These are phyloP conservation scores for Acronicta alni DNA, from an alignment of 2,888 invertebrate genomes.

Conservation along the genomic window DNA sequence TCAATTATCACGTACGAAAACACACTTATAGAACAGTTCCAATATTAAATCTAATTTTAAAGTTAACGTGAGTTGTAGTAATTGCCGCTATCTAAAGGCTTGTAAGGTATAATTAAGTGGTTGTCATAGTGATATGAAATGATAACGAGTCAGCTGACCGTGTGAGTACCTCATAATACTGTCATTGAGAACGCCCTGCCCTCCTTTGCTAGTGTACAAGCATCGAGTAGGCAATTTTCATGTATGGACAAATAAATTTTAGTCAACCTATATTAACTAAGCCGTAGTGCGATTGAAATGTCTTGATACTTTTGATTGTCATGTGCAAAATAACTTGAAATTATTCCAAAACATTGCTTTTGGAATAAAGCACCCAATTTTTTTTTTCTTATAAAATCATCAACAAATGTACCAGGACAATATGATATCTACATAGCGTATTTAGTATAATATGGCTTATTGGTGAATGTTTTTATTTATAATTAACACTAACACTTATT, in stretches of 20 bases:
- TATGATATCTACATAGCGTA: too few relatives aligned
- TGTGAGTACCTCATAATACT: conserved; percentile 65
- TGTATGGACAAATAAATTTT: conserved; percentile 79
- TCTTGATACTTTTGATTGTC: conserved; percentile 62
- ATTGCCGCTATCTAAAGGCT: conserved; percentile 33
- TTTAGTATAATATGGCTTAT: too few relatives aligned
- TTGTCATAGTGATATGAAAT: conserved; percentile 65
- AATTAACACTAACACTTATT: too few relatives aligned
- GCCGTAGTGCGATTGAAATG: conserved; percentile 38
- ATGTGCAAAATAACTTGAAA: neutral
- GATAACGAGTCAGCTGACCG: conserved; percentile 76
- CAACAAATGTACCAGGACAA: too few relatives aligned
- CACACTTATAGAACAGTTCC: neutral
- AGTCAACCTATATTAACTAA: conserved; percentile 65
- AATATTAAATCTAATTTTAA: conserved; percentile 15
- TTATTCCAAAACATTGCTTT: too few relatives aligned
- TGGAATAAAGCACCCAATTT: too few relatives aligned
- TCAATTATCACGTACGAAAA: too few relatives aligned
- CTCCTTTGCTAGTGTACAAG: conserved; percentile 68
- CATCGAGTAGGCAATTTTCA: conserved; percentile 73
- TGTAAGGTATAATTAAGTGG: conserved; percentile 46
- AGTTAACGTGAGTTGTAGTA: conserved; percentile 24
- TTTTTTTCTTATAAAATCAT: too few relatives aligned
- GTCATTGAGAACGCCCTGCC: conserved; percentile 85
- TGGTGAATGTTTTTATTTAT: too few relatives aligned